phyloP scores from a whole-genome alignment of 2,888 invertebrate species.

The Synergus umbraculus region DNA sequence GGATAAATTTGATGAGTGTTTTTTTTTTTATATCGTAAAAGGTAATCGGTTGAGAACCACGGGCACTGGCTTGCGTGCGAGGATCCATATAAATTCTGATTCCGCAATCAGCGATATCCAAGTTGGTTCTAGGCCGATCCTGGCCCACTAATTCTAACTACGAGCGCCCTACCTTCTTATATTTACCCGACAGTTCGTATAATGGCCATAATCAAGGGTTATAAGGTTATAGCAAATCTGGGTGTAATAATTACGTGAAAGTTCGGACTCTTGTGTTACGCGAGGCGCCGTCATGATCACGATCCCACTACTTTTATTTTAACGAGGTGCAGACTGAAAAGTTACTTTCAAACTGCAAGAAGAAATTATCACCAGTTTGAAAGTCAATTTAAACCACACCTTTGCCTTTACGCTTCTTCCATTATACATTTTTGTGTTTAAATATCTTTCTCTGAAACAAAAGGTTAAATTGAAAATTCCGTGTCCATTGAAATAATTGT shows the following conservation, averaged over 20 bases:
- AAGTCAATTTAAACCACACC: neutral
- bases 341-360: neutral
- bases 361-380: neutral
- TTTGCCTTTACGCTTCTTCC: neutral
- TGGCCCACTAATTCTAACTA: conserved; percentile 73
- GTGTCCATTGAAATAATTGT: neutral
- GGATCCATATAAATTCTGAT: conserved; percentile 77
- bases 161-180: conserved; percentile 70
- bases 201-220: conserved; percentile 76
- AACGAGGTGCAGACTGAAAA: conserved; percentile 10
- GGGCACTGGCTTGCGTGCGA: conserved; percentile 71
- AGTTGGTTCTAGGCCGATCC: conserved; percentile 76
- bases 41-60: conserved; percentile 67
- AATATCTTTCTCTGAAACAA: too few relatives aligned
- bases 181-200: conserved; percentile 74
- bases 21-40: neutral
- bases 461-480: too few relatives aligned
- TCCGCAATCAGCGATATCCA: conserved; percentile 76
- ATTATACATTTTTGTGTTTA: too few relatives aligned
- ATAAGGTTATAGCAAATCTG: conserved; percentile 73
- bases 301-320: neutral
- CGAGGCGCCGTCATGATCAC: conserved; percentile 7
- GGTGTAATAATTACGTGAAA: conserved; percentile 73
- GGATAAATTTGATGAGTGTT: neutral
- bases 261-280: conserved; percentile 44